These are phyloP conservation scores for Thinocorus orbignyianus DNA, from an alignment of 2,113 vertebrate species.

Conservation along the genomic window DNA sequence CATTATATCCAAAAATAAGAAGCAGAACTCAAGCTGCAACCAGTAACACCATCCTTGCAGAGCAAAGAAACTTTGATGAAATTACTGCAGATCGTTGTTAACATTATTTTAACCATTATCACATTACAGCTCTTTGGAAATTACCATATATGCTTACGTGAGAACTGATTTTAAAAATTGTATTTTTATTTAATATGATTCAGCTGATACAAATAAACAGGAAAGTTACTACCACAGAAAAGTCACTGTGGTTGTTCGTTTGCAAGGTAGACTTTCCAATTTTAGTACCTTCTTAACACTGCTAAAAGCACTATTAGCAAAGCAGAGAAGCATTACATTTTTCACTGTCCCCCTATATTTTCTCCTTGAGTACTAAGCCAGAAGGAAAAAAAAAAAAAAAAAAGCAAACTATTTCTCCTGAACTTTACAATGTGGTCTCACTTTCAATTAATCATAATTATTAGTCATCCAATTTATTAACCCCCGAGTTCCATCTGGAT, in stretches of 20 bases:
- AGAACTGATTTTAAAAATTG: background rate
- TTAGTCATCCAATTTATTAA: background rate
- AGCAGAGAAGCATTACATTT: background rate
- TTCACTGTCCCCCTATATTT: background rate
- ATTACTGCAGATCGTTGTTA: background rate
- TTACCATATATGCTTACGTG: background rate
- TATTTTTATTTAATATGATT: background rate
- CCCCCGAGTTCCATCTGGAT: background rate
- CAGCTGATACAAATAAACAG: background rate
- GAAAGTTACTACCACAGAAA: background rate
- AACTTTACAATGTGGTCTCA: background rate
- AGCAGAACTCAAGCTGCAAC: background rate
- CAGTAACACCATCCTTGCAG: background rate
- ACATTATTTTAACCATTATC: background rate
- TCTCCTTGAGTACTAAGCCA: background rate
- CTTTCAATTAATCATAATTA: background rate
- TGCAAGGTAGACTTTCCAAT: background rate
- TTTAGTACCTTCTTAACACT: background rate
- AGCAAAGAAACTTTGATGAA: background rate
- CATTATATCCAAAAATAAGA: background rate
- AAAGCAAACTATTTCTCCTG: background rate
- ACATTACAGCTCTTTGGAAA: background rate
- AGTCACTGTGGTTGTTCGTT: background rate
- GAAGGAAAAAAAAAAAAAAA: too few relatives aligned
- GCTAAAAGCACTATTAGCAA: background rate